Conservation (phyloP, 2,113 vertebrate genomes). For the Dasyornis broadbenti region DNA sequence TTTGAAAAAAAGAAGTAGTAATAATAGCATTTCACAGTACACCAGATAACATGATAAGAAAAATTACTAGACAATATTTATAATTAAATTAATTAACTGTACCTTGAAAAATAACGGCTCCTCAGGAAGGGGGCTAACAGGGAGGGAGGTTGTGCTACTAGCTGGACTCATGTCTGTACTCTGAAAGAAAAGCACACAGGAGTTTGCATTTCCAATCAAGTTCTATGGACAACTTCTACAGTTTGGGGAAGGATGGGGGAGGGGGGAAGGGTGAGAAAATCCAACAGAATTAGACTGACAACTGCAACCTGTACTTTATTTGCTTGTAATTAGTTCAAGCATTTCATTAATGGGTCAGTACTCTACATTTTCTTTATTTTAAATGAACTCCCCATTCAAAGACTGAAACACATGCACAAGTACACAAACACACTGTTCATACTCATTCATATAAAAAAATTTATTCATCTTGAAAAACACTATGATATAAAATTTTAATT, state of each 20-base stretch:
- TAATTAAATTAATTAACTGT: conserved; percentile 39
- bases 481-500: not conserved
- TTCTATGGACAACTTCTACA: not conserved
- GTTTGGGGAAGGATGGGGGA: fast-evolving
- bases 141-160: conserved; percentile 90
- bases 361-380: not conserved
- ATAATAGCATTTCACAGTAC: not conserved
- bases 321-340: not conserved
- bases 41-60: not conserved
- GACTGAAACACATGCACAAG: not conserved
- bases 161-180: conserved; percentile 91
- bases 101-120: conserved; percentile 90
- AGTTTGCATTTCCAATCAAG: not conserved
- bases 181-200: conserved; percentile 70
- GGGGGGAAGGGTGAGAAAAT: not conserved
- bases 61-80: not conserved
- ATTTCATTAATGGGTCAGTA: not conserved
- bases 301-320: not conserved
- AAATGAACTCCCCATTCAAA: not conserved
- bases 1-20: not conserved
- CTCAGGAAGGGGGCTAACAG: conserved; percentile 91
- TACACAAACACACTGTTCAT: not conserved
- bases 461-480: fast-evolving
- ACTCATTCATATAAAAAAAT: not conserved
- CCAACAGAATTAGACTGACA: not conserved